These are phyloP conservation scores for Rutilus rutilus DNA, from an alignment of 2,113 vertebrate genomes.

Conservation along the genomic window DNA sequence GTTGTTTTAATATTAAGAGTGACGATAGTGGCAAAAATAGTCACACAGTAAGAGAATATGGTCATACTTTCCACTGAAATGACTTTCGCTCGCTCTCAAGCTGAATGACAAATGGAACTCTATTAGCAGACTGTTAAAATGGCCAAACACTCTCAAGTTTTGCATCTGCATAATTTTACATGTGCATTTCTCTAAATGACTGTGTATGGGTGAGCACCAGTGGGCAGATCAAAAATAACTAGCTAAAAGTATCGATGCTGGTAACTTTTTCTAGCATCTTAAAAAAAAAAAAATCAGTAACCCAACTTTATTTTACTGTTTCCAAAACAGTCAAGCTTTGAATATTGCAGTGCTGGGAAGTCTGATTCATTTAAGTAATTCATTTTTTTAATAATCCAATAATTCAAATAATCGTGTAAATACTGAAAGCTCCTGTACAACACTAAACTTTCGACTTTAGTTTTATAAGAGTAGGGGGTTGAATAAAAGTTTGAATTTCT, in stretches of 20 bases:
- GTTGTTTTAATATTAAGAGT: slow-evolving; percentile 13
- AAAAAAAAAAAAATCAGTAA: neutral
- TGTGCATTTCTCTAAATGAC: neutral
- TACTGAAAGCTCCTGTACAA: neutral
- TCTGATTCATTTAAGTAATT: neutral
- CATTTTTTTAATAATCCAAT: too few species aligned
- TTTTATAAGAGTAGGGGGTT: neutral
- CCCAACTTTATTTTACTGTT: neutral
- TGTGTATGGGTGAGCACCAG: neutral
- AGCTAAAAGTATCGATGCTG: neutral
- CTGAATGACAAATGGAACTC: neutral
- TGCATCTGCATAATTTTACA: neutral
- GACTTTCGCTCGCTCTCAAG: neutral
- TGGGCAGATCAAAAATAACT: neutral
- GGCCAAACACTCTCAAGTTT: neutral
- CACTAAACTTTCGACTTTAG: neutral
- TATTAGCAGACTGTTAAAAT: slow-evolving; percentile 14
- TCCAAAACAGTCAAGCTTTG: neutral
- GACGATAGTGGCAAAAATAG: slow-evolving; percentile 31
- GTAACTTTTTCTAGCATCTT: neutral
- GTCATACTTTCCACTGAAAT: slow-evolving; percentile 42
- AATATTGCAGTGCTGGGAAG: neutral
- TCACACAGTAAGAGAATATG: neutral
- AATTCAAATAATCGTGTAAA: neutral
- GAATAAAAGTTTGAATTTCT: too few species aligned